Base-by-base conservation (phyloP, 2,797 vertebrate genomes). In the Microctenopoma stevenorrisi region DNA sequence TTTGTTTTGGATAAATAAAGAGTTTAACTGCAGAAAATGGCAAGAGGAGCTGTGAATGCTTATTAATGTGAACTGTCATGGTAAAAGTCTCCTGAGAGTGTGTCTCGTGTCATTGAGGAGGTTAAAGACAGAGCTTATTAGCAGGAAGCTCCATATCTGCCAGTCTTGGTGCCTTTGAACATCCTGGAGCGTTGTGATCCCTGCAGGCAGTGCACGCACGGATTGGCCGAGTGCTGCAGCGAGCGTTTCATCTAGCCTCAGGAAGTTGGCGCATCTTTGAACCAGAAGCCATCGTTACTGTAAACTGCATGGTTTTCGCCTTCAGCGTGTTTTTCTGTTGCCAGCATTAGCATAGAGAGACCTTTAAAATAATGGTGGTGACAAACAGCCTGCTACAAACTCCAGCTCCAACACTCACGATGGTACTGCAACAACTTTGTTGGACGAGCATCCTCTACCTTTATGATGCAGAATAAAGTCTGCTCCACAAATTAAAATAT, bases 121-220 rank as follows among this genome's bases (percentile, higher is more conserved):
- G 81, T 81, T 78, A 75, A 74, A 79, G 47, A 16, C 38, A 5
- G 42, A 68, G 69, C 75, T 88, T 79, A 76, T 87, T 85, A 85
- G 73, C 70, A 62, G 52, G 44, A 42, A 64, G 56, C 60, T 60
- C 40, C 56, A 30, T 81, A 67, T 79, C 74, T 84, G 58, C 50
- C 49, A 40, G 55, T 1, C 66, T 63, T 5, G 7, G 61, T 84
- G 40, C 56, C 74, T 88, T 89, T 90, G 80, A 89, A 87, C 79
- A 53, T 80, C 68, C 65, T 68, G 57, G 57, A 75, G 48, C 9
- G 2, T 46, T 85, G 71, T 87, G 72, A 84, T 84, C 78, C 63
- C 72, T 61, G 68, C 72, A 76, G 79, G 74, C 50, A 1, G 30
- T 22, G 51, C 12, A n/a, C 12, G n/a, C n/a, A 51, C 54, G 50